Evolutionary conservation across 2,888 invertebrate species (phyloP).

Genomic region (Eupithecia subfuscata): DNA sequence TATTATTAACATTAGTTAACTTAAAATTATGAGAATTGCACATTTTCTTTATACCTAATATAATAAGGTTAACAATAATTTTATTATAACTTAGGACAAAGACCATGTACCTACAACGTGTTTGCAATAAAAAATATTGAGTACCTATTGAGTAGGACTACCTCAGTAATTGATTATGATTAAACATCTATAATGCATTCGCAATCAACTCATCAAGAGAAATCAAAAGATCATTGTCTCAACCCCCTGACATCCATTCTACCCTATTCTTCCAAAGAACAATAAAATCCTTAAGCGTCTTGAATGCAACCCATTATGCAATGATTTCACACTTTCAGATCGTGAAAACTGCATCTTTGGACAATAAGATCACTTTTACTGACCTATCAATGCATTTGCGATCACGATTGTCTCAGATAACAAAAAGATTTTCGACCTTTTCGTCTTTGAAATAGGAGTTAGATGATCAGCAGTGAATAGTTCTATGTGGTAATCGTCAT

Average conservation of each 20-base stretch:
- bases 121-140: no score
- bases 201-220: not conserved
- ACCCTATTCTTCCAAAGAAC: not conserved
- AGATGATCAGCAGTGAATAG: not conserved
- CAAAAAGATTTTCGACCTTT: conserved; percentile 12
- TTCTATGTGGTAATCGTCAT: conserved; percentile 35
- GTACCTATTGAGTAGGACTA: not conserved
- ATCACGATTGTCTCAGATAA: conserved; percentile 22
- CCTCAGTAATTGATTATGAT: not conserved
- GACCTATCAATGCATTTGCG: conserved; percentile 25
- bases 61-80: no score
- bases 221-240: not conserved
- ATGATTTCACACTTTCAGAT: conserved; percentile 3
- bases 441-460: conserved; percentile 12
- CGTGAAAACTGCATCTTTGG: not conserved
- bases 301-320: not conserved
- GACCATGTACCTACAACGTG: no score
- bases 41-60: no score
- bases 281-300: conserved; percentile 7
- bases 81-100: no score
- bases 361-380: conserved; percentile 27
- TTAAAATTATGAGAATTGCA: no score
- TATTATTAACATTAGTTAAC: no score
- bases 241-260: not conserved
- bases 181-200: not conserved